phyloP scores from a whole-genome alignment of 2,797 vertebrate genomes.

The Octomys mimax region DNA sequence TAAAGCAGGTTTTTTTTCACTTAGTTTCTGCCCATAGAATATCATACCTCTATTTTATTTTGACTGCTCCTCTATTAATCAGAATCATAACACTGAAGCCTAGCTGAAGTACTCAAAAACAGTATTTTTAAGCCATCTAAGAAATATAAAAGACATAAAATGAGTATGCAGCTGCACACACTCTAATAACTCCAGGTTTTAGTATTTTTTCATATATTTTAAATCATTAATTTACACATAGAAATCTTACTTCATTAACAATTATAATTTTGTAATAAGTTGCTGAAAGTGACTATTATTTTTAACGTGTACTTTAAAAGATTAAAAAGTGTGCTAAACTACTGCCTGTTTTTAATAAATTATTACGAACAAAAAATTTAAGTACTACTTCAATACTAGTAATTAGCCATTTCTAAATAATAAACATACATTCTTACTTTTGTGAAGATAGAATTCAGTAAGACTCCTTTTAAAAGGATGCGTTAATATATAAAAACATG shows the following conservation, averaged over 20 bases:
- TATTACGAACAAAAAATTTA: conserved; percentile 68
- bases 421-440: conserved; percentile 63
- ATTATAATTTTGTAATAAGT: conserved; percentile 45
- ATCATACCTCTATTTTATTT: neutral
- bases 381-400: conserved; percentile 58
- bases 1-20: conserved; percentile 38
- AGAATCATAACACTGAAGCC: conserved; percentile 26
- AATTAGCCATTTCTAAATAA: conserved; percentile 77
- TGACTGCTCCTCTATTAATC: conserved; percentile 50
- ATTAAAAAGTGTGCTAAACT: conserved; percentile 52
- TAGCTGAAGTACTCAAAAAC: conserved; percentile 35
- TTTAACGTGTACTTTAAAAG: conserved; percentile 65
- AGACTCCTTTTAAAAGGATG: conserved; percentile 70
- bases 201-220: conserved; percentile 39
- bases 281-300: conserved; percentile 56
- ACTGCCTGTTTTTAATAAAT: conserved; percentile 57
- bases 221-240: conserved; percentile 57
- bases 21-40: conserved; percentile 39
- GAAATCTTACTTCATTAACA: conserved; percentile 54
- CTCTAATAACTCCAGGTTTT: conserved; percentile 27
- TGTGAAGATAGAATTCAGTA: conserved; percentile 76
- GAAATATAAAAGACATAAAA: conserved; percentile 71
- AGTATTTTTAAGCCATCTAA: conserved; percentile 16
- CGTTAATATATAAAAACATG: conserved; percentile 59
- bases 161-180: conserved; percentile 44